A percentile compares a stretch with the other conserved stretches of the same genome.
Evolutionary conservation across 92 coral and sea anemone species (phyloP).

Genomic region (Parazoanthus swiftii): DNA sequence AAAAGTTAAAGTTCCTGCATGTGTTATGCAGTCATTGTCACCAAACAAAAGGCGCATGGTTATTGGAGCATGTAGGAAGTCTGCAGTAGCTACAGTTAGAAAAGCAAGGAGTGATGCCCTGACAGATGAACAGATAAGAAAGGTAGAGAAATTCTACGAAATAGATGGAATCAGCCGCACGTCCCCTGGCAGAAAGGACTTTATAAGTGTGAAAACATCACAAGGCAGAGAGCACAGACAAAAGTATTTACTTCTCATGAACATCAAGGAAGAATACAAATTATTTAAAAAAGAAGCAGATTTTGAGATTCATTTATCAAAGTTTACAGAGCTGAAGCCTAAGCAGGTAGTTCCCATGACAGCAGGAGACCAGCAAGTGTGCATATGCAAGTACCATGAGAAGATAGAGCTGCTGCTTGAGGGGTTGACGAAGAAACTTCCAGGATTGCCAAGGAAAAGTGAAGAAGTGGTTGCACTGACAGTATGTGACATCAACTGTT

Average conservation of each 20-base stretch:
- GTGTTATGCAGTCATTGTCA: conserved; percentile 23
- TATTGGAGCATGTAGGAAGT: conserved; percentile 35
- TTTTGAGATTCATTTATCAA: neutral
- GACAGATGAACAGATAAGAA: neutral
- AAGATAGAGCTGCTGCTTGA: neutral
- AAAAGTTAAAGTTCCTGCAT: conserved; percentile 28
- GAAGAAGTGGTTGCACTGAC: neutral
- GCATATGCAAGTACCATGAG: neutral
- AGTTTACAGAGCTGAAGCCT: neutral
- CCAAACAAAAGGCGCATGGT: conserved; percentile 32
- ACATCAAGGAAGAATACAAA: conserved; percentile 2
- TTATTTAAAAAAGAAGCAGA: neutral
- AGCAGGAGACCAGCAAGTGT: neutral
- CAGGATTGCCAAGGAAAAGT: neutral
- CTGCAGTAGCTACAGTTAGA: conserved; percentile 7
- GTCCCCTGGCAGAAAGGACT: conserved; percentile 30
- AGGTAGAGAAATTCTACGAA: neutral
- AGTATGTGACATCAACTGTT: neutral
- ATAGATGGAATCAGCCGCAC: conserved; percentile 23
- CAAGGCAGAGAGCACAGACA: conserved; percentile 32
- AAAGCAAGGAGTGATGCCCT: conserved; percentile 45
- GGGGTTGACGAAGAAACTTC: neutral
- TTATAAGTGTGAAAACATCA: conserved; percentile 14
- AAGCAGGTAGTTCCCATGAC: neutral
- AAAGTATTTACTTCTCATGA: conserved; percentile 12